Evolutionary conservation across 2,113 vertebrate species (phyloP).

Genomic region (Meriones unguiculatus): DNA sequence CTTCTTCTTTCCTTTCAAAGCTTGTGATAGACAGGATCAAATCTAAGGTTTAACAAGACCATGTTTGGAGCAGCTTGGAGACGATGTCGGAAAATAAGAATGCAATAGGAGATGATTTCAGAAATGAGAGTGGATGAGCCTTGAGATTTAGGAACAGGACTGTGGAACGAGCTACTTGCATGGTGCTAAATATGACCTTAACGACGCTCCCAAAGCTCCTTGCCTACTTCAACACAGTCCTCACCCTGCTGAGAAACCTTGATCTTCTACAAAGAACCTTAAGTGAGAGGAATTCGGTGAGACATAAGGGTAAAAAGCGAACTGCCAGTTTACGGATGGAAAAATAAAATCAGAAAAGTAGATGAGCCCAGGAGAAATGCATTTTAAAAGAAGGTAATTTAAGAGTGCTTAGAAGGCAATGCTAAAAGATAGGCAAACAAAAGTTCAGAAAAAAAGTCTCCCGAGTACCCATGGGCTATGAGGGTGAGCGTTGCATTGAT

Average conservation of each 20-base stretch:
- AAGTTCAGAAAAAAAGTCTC: background rate
- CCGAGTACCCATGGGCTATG: background rate
- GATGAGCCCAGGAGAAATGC: background rate
- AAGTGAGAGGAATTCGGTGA: background rate
- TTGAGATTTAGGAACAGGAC: background rate
- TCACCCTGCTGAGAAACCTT: background rate
- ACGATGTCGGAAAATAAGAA: background rate
- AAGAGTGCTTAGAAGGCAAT: background rate
- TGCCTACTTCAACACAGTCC: background rate
- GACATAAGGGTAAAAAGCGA: background rate
- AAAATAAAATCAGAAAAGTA: background rate
- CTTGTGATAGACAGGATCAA: background rate
- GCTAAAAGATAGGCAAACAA: slow-evolving; percentile 12
- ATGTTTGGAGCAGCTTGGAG: background rate
- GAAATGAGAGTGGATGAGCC: too few species aligned
- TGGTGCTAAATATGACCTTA: background rate
- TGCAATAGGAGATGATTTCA: background rate
- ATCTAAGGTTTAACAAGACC: slow-evolving; percentile 23
- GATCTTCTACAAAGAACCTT: background rate
- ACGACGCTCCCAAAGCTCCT: background rate
- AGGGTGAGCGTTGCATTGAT: background rate
- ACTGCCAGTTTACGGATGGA: background rate
- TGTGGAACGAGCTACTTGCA: background rate
- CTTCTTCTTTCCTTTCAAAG: background rate
- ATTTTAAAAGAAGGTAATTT: background rate